These are phyloP conservation scores for Vombatus ursinus DNA, from an alignment of 2,113 vertebrate genomes.

Conservation along the genomic window DNA sequence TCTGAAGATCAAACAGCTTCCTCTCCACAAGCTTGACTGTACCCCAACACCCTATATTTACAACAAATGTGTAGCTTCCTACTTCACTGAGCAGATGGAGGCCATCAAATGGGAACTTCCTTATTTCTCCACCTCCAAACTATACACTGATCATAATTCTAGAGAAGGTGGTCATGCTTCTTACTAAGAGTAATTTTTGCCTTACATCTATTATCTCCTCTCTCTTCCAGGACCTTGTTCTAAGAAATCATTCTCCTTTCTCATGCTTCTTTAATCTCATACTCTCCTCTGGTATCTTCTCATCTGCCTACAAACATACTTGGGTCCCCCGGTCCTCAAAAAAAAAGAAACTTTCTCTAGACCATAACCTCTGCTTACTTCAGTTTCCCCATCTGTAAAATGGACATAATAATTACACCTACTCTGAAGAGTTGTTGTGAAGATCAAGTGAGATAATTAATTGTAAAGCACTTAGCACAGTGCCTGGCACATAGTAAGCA, in stretches of 20 bases:
- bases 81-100: background rate
- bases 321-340: background rate
- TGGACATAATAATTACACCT: background rate
- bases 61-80: background rate
- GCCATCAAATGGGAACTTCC: background rate
- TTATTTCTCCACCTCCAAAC: background rate
- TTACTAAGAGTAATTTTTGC: background rate
- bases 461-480: background rate
- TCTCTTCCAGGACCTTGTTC: background rate
- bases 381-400: background rate
- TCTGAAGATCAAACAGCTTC: conserved; percentile 67
- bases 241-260: background rate
- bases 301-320: background rate
- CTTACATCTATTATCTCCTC: background rate
- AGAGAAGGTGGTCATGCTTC: background rate
- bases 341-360: background rate
- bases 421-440: background rate
- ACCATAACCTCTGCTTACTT: background rate
- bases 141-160: background rate
- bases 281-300: background rate
- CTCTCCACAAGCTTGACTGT: background rate
- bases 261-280: background rate
- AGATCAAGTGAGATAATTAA: background rate
- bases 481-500: background rate
- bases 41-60: background rate